Percentiles rank a stretch among this genome's conserved stretches.
These are phyloP conservation scores for Euphydryas editha DNA, from an alignment of 2,888 invertebrate species.

Conservation along the genomic window DNA sequence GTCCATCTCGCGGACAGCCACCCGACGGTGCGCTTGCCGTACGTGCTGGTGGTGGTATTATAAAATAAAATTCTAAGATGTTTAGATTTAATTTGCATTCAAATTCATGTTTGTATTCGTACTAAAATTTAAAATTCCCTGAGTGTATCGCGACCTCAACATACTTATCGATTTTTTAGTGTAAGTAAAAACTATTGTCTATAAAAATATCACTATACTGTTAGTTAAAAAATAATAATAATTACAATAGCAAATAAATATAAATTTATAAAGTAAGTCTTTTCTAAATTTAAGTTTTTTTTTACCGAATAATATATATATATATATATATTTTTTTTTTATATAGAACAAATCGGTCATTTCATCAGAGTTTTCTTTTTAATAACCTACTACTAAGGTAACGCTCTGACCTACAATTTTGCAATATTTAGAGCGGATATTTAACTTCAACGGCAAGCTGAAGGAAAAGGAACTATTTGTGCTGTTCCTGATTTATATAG, in stretches of 20 bases:
- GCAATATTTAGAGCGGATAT: constrained; percentile 36
- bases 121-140: too few relatives aligned
- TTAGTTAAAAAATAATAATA: neutral
- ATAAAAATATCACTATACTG: too few relatives aligned
- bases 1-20: too few relatives aligned
- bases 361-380: constrained; percentile 2
- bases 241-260: neutral
- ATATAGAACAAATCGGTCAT: neutral
- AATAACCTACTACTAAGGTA: constrained; percentile 23
- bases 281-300: too few relatives aligned
- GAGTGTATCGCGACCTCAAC: too few relatives aligned
- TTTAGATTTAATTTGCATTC: too few relatives aligned
- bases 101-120: too few relatives aligned
- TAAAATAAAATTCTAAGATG: neutral
- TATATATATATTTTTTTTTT: neutral
- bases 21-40: too few relatives aligned
- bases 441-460: constrained; percentile 26
- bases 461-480: constrained; percentile 27
- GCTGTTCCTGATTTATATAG: neutral
- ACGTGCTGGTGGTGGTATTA: too few relatives aligned
- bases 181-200: too few relatives aligned
- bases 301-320: neutral
- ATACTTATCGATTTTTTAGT: too few relatives aligned
- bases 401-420: constrained; percentile 29
- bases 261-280: too few relatives aligned